phyloP scores from a whole-genome alignment of 1,140 invertebrate species.

The Atopsyche davidsoni region DNA sequence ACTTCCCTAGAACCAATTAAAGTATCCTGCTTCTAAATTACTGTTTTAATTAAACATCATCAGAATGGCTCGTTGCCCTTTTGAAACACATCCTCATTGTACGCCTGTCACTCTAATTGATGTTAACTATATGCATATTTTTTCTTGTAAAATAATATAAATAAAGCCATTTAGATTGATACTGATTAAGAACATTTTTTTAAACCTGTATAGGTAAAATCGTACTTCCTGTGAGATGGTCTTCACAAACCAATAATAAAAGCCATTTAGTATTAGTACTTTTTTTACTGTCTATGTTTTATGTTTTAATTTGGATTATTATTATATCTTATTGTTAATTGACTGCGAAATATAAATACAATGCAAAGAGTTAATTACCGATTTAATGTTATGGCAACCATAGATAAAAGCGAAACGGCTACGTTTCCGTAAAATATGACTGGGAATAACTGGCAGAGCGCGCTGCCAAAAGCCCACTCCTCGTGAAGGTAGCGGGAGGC shows the following conservation, averaged over 20 bases:
- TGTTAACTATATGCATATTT: neutral
- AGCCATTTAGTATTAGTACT: neutral
- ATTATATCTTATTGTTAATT: neutral
- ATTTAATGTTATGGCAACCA: slow-evolving; percentile 86
- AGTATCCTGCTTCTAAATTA: too few species aligned
- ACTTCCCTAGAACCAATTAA: too few species aligned
- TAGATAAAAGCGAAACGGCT: slow-evolving; percentile 77
- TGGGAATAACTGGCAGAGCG: slow-evolving; percentile 76
- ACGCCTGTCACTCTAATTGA: too few species aligned
- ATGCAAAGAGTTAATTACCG: slow-evolving; percentile 49
- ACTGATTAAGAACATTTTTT: too few species aligned
- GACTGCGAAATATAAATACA: neutral
- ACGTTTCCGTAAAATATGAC: slow-evolving; percentile 88
- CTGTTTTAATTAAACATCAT: too few species aligned
- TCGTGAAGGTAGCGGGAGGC: slow-evolving; percentile 74
- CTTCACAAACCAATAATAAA: neutral
- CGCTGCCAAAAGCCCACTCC: slow-evolving; percentile 74
- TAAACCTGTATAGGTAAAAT: too few species aligned
- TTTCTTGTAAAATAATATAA: neutral
- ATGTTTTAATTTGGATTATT: neutral
- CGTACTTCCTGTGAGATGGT: too few species aligned
- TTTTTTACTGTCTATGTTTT: neutral
- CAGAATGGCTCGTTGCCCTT: too few species aligned
- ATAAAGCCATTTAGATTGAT: neutral
- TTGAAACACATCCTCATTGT: too few species aligned